Base-by-base conservation (phyloP, 2,113 vertebrate species). In the Tiliqua scincoides region DNA sequence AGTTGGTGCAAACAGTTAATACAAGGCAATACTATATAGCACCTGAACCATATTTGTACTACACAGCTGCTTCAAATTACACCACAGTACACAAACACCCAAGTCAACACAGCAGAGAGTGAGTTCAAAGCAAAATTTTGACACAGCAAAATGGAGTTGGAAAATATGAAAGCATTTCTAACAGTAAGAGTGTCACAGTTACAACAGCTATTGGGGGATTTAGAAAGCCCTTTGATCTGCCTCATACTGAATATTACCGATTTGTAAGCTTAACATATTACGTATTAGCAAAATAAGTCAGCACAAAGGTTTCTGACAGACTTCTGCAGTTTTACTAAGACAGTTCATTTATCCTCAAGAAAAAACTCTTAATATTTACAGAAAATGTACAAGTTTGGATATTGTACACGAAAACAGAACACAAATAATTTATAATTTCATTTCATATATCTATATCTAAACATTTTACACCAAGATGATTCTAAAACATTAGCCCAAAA, bases 61-160 rank as follows among this genome's bases (percentile, higher is more conserved):
- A 43, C 37, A 80, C 20, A 15, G 21, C n/a, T 59, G 20, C 4
- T 84, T 48, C 43, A 48, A 48, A 43, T 74, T 74, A 75, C 65
- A 35, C 10, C 52, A 25, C 37, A 35, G 48, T 91, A 78, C 63
- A 82, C 40, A 87, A 91, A 65, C 67, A 91, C 62, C 81, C 90
- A 91, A 86, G 37, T 63, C 84, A 92, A 90, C 83, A 87, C 43
- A 78, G 32, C n/a, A 67, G 86, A 84, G 0, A 0, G 21, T 4
- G 62, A 90, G 82, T 89, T 95, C 93, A 95, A 93, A 94, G 93
- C 30, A 88, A 67, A 88, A 88, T 78, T 90, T 79, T 90, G 90
- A 95, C 88, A 92, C 27, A 79, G 90, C 88, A 92, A 93, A 92
- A 94, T 90, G 77, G 82, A 83, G 85, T 35, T 70, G 89, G 35